Conservation (phyloP, 2,797 vertebrate genomes). For the Hydrophis major region DNA sequence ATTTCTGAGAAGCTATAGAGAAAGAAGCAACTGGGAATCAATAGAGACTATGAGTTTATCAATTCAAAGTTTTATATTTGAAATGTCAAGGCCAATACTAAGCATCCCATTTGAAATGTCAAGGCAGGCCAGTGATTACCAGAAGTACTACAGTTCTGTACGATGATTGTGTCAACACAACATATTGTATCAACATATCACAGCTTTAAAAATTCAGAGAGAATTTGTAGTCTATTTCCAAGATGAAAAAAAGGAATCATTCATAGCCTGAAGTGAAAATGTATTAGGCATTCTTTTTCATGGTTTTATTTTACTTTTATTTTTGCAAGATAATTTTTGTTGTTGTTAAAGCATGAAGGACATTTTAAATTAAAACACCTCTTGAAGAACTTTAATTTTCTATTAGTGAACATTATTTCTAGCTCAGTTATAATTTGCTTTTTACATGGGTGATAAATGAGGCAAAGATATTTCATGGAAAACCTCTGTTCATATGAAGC, state of each 20-base stretch:
- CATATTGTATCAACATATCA: neutral
- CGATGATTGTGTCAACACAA: neutral
- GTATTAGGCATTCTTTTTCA: neutral
- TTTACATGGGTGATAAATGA: neutral
- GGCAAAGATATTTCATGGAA: neutral
- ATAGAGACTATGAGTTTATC: neutral
- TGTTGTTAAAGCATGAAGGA: neutral
- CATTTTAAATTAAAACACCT: neutral
- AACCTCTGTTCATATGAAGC: neutral
- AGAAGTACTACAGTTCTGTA: neutral
- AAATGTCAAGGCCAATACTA: neutral
- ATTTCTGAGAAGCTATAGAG: neutral
- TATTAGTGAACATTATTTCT: neutral
- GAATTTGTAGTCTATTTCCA: neutral
- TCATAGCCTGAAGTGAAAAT: neutral
- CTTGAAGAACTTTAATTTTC: neutral
- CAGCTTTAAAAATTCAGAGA: neutral
- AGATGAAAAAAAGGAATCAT: neutral
- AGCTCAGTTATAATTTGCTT: neutral
- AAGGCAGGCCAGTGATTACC: neutral
- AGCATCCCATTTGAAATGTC: neutral
- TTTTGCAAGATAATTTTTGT: neutral
- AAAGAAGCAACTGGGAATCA: neutral
- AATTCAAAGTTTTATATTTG: neutral
- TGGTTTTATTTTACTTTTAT: neutral